Evolutionary conservation across 2,113 vertebrate species (phyloP).

Genomic region (Dunckerocampus dactyliophorus): DNA sequence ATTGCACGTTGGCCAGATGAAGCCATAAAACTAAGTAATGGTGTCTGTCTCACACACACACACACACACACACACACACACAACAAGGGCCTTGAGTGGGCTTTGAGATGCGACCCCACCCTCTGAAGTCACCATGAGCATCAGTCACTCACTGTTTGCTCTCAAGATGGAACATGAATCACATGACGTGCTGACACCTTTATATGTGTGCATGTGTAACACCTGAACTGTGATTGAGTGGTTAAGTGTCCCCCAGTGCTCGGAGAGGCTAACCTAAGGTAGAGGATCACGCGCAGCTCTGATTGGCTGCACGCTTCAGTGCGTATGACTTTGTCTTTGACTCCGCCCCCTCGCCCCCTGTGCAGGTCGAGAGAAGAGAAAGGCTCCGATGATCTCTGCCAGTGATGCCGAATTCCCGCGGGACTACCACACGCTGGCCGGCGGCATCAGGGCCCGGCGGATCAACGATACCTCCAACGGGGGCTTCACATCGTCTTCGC

Average conservation of each 20-base stretch:
- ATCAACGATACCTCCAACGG: constrained; percentile 81
- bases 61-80: constrained; percentile 6
- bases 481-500: constrained; percentile 85
- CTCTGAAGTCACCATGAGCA: no score
- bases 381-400: constrained; percentile 92
- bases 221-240: neutral
- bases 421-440: constrained; percentile 87
- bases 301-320: neutral
- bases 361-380: constrained; percentile 87
- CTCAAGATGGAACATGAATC: constrained; percentile 14
- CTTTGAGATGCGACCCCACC: no score
- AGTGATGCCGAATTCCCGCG: constrained; percentile 93
- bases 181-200: neutral
- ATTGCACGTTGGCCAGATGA: constrained; percentile 38
- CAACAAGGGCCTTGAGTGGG: neutral
- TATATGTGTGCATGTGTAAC: neutral
- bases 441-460: constrained; percentile 82
- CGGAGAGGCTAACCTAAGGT: no score
- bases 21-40: constrained; percentile 56
- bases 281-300: no score
- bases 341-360: neutral
- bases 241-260: neutral
- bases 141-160: neutral
- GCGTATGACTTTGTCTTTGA: neutral
- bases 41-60: constrained; percentile 43